Evolutionary conservation across 2,113 vertebrate species (phyloP).

Genomic region (Petaurus breviceps): DNA sequence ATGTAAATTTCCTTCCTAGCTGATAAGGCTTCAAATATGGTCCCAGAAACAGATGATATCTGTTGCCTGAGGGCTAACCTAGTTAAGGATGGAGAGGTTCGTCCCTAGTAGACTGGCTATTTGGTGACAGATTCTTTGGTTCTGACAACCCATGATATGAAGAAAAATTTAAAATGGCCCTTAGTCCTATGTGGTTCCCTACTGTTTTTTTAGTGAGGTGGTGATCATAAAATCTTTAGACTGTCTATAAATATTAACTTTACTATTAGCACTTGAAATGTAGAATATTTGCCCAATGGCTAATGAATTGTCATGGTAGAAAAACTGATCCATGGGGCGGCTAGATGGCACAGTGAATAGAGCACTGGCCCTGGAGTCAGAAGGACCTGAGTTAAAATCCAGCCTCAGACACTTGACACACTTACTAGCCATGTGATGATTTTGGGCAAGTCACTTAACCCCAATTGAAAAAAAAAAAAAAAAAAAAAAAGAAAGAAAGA

Average conservation of each 20-base stretch:
- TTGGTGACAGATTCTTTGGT: neutral
- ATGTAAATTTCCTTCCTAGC: neutral
- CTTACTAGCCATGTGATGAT: too few species aligned
- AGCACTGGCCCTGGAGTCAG: too few species aligned
- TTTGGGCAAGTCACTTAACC: too few species aligned
- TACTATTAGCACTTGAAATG: neutral
- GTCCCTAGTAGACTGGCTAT: neutral
- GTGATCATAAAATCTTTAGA: neutral
- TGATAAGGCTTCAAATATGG: neutral
- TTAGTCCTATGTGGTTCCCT: neutral
- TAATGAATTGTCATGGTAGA: neutral
- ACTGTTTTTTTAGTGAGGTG: neutral
- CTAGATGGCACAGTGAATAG: too few species aligned
- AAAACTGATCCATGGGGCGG: neutral
- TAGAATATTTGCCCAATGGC: neutral
- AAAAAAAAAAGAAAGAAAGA: too few species aligned
- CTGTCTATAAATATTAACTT: neutral
- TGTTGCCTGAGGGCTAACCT: neutral
- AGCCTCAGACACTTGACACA: too few species aligned
- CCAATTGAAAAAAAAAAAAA: too few species aligned
- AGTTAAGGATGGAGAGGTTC: neutral
- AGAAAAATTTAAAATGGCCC: neutral
- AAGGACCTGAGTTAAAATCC: too few species aligned
- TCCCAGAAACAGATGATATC: neutral
- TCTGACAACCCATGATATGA: neutral